Base-by-base conservation (phyloP, 2,797 vertebrate genomes). In the Hozukius guyotensis region DNA sequence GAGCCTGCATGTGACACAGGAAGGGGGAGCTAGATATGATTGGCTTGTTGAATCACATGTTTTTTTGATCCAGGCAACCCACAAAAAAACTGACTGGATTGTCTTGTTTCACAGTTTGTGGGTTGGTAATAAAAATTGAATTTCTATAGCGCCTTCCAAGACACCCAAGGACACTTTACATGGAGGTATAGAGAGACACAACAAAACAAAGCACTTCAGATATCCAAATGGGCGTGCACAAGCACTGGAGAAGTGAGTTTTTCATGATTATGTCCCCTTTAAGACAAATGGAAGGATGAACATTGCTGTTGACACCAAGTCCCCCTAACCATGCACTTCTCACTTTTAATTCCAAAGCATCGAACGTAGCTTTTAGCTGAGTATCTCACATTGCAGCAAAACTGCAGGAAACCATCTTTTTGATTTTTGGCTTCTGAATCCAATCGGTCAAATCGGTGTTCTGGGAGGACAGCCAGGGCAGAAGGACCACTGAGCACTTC, bases 401-500 rank as follows among this genome's bases (percentile, higher is more conserved):
- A 22, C n/a, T 13, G 55, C 60, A 66, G 31, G n/a, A 63, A 67
- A 62, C 56, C 62, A 36, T 27, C 36, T 53, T 75, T 75, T 72
- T 63, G 57, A 68, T 71, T 81, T 78, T 66, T 79, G 77, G 63
- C 52, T 55, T 27, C 32, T 46, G 42, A 61, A 55, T 74, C 69
- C 20, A 34, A 56, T 80, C 65, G 49, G 71, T 81, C 61, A 92
- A 93, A 87, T 90, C 92, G 91, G 92, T 61, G 59, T 66, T 65
- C 69, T 73, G 59, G 59, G 68, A 86, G 76, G 61, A 29, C 24
- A 77, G 80, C 67, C 72, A 79, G 57, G 6, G 24, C 32, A 29
- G 53, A 76, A 63, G 57, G 75, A 89, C 69, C 95, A 94, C 92
- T 91, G 85, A 86, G 60, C 22, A 0, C 61, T 42, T 85, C 83